Conservation (phyloP, 2,888 invertebrate species). For the Sarcophaga carnaria region DNA sequence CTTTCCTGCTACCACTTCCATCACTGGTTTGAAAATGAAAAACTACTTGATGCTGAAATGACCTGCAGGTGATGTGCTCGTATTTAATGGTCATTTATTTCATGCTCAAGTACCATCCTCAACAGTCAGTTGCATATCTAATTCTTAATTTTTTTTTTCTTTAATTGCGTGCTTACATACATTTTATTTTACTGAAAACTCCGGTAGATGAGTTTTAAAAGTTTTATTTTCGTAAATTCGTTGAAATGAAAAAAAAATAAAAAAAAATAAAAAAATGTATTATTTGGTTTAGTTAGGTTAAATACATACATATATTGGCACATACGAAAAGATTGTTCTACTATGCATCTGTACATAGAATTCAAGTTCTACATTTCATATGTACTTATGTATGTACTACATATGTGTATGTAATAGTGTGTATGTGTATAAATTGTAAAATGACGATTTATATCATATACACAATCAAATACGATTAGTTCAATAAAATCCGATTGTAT, state of each 20-base stretch:
- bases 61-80: constrained; percentile 38
- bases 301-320: neutral
- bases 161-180: neutral
- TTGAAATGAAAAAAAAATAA: neutral
- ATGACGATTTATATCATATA: too few species aligned
- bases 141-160: constrained; percentile 17
- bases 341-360: neutral
- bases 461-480: too few species aligned
- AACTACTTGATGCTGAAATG: constrained; percentile 36
- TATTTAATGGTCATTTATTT: constrained; percentile 30
- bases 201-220: neutral
- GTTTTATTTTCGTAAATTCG: neutral
- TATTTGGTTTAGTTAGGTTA: neutral
- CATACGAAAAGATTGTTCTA: neutral
- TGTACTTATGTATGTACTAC: neutral
- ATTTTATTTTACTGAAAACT: neutral
- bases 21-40: constrained; percentile 6
- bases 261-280: neutral
- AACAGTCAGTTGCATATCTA: constrained; percentile 21
- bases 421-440: too few species aligned
- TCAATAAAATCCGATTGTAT: too few species aligned
- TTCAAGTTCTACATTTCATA: neutral
- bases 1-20: neutral
- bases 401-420: too few species aligned
- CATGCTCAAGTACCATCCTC: constrained; percentile 3